phyloP scores from a whole-genome alignment of 2,888 invertebrate genomes.

The Disparrhopalites patrizii region DNA sequence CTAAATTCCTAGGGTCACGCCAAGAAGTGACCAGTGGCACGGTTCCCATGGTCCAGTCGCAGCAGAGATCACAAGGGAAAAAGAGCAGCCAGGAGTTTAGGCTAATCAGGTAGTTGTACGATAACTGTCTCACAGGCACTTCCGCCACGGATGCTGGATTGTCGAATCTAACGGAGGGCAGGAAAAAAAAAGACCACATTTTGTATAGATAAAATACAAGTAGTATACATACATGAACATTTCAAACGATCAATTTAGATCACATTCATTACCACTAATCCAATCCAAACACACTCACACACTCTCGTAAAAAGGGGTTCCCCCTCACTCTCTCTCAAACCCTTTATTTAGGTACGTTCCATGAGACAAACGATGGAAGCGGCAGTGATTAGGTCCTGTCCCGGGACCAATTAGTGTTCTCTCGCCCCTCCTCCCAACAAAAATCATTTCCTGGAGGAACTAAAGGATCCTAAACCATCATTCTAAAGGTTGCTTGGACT shows the following conservation, averaged over 20 bases:
- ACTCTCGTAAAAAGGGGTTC: too few relatives aligned
- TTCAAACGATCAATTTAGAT: background rate
- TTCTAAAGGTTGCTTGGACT: too few relatives aligned
- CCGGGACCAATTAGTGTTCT: too few relatives aligned
- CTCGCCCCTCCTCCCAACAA: too few relatives aligned
- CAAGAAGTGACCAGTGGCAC: conserved; percentile 78
- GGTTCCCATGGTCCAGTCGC: conserved; percentile 97
- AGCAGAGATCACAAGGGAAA: conserved; percentile 63
- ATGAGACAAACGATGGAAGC: too few relatives aligned
- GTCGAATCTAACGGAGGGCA: too few relatives aligned
- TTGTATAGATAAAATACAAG: background rate
- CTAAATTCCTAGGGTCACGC: conserved; percentile 73
- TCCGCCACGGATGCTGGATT: conserved; percentile 90
- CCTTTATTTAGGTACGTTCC: too few relatives aligned
- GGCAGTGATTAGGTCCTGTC: too few relatives aligned
- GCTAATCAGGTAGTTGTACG: conserved; percentile 79
- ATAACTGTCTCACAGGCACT: conserved; percentile 79
- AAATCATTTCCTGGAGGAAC: too few relatives aligned
- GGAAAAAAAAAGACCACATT: conserved; percentile 42
- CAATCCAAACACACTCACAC: too few relatives aligned
- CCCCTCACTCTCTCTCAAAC: too few relatives aligned
- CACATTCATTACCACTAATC: background rate
- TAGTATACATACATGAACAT: background rate
- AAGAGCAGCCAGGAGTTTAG: conserved; percentile 86
- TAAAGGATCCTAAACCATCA: too few relatives aligned